Percentiles rank a stretch among this genome's conserved stretches.
Conservation (phyloP, 2,113 vertebrate species). For the Craseonycteris thonglongyai region DNA sequence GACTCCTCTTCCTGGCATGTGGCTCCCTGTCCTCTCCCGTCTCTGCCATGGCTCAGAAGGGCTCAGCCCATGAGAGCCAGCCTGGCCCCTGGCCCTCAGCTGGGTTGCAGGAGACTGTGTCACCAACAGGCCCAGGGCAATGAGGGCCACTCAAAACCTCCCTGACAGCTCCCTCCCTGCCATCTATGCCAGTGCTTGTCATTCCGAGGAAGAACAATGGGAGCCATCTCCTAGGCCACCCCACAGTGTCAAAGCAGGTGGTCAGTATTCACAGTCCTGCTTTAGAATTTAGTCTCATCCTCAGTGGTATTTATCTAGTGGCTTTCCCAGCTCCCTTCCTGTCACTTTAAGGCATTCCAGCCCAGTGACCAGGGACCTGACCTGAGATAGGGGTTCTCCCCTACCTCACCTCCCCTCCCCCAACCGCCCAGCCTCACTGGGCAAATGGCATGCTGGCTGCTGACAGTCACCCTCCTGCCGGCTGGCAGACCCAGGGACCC, state of each 20-base stretch:
- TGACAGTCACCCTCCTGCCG: background rate
- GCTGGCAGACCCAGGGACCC: background rate
- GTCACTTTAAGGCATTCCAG: background rate
- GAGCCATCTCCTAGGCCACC: background rate
- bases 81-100: background rate
- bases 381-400: background rate
- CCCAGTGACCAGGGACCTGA: background rate
- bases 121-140: no score
- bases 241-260: background rate
- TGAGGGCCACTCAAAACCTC: background rate
- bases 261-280: background rate
- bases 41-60: background rate
- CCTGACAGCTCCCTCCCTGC: background rate
- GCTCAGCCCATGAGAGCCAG: background rate
- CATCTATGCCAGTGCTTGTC: fast-evolving
- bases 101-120: background rate
- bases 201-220: background rate
- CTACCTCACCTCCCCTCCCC: background rate
- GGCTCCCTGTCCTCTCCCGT: background rate
- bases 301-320: background rate
- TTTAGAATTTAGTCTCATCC: background rate
- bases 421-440: background rate
- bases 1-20: background rate
- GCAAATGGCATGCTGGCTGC: fast-evolving
- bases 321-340: background rate